Base-by-base conservation (phyloP, 2,888 invertebrate species). In the Campoplex capitator region DNA sequence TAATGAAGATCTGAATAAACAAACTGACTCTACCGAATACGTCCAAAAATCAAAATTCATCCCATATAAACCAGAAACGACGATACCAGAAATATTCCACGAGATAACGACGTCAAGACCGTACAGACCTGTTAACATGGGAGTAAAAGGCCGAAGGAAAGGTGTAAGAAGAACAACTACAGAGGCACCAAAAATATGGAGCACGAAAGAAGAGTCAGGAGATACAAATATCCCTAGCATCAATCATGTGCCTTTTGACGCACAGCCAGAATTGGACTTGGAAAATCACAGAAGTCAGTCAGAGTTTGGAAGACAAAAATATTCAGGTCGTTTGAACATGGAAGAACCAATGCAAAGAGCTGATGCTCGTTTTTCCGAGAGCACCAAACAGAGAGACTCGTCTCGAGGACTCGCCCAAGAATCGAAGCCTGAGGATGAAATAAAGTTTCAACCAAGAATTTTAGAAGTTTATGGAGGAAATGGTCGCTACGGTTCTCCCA, bases 381-480 rank as follows among this genome's bases (percentile, higher is more conserved):
- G 16, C 13, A 13, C 16, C 16, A 32, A 28, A 16, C 32, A 62
- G 16, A 3, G 7, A 32, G 16, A 32, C 6, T 16, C 62, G 13
- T 13, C 45, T 16, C 62, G 16, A 16, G 32, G 62, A 1, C 18
- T 18, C 1, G 18, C 18, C 6, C 18, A 18, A n/a, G 6, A 18
- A n/a, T 18, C 51, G 1, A 11, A 32, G 4, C 16, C 73, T 0
- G 56, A 79, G 45, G 4, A 54, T 51, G 78, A 82, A 51, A 23
- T 73, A 7, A 74, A 86, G 45, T 45, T 91, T 11, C 83, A 91
- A 32, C 86, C 92, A 38, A 88, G 92, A 65, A 92, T 93, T 85
- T 75, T 93, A 23, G 90, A 92, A 90, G 93, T 90, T 51, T 93
- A 92, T 83, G 93, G 93, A 28, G 93, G 92, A 80, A 88, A 83